Base-by-base conservation (phyloP, 2,888 invertebrate species). In the Lagria hirta region DNA sequence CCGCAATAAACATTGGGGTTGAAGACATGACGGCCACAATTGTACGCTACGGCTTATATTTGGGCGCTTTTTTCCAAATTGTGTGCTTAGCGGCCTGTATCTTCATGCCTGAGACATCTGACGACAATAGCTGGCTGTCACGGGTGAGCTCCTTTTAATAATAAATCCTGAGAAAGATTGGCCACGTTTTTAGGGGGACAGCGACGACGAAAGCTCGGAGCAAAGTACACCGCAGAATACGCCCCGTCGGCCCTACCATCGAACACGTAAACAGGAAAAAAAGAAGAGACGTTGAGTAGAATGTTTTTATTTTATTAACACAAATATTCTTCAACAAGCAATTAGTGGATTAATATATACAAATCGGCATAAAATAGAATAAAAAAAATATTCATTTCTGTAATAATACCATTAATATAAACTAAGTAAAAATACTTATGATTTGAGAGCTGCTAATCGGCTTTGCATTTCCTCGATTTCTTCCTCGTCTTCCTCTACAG, bases 401-500 rank as follows among this genome's bases (percentile, higher is more conserved):
- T 38, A 15, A 14, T 22, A 14, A 15, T 18, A 11, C 21, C 15
- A 15, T 26, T 36, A 23, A 23, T 30, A 41, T 41, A 32, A 28
- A 30, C 21, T 15, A 36, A 18, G n/a, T 27, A 61, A 17, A 45
- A 26, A 12, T 33, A 16, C 46, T 74, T 89, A 95, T 62, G 94
- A 94, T 52, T 91, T 80, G 35, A 96, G 75, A 18, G 94, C 89
- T 58, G 94, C 86, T 43, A 96, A 76, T 52, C 96, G 75, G 43
- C 82, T 85, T 70, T 91, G 88, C 95, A 96, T 95, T 64, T 92
- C 91, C 58, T 88, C 86, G n/a, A 95, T 74, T 53, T 92, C 93
- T 45, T 82, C 86, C 43, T 82, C 82, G 16, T 76, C 80, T 33
- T 75, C 79, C 51, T 78, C 77, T 11, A 77, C 79, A 1, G 78